These are phyloP conservation scores for Nineta flava DNA, from an alignment of 2,888 invertebrate genomes.

Conservation along the genomic window DNA sequence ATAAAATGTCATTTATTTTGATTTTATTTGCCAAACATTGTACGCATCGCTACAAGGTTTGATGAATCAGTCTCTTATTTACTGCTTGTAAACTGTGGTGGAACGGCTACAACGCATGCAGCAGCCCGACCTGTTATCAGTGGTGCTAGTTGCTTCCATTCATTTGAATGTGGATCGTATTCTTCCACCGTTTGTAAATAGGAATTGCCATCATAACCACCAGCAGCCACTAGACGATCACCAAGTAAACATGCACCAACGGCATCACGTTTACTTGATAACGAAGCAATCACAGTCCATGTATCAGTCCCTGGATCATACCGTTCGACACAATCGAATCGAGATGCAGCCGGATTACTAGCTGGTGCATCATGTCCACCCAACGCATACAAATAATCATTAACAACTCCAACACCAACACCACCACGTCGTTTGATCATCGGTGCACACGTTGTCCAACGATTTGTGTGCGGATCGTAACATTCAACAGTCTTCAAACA, in stretches of 20 bases:
- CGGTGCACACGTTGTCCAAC: slow-evolving; percentile 72
- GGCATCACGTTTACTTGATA: slow-evolving; percentile 73
- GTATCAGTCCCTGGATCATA: slow-evolving; percentile 58
- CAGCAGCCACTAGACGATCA: slow-evolving; percentile 64
- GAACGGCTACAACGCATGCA: slow-evolving; percentile 64
- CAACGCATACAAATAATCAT: slow-evolving; percentile 78
- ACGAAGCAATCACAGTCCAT: slow-evolving; percentile 73
- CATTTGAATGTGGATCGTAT: slow-evolving; percentile 70
- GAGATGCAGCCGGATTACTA: slow-evolving; percentile 62
- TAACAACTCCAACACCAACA: slow-evolving; percentile 75
- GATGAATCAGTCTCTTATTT: no score
- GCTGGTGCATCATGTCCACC: slow-evolving; percentile 92
- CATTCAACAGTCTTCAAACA: slow-evolving; percentile 84
- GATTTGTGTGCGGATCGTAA: slow-evolving; percentile 54
- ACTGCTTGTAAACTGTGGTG: slow-evolving; percentile 14
- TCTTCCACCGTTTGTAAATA: slow-evolving; percentile 78
- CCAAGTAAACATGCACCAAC: slow-evolving; percentile 78
- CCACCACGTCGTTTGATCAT: slow-evolving; percentile 79
- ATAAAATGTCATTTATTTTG: no score
- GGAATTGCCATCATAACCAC: slow-evolving; percentile 83
- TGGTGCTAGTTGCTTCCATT: slow-evolving; percentile 63
- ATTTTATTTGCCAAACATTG: no score
- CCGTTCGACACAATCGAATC: slow-evolving; percentile 82
- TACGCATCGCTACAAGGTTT: no score
- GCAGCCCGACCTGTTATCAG: slow-evolving; percentile 76